Evolutionary conservation across 2,113 vertebrate genomes (phyloP).

Genomic region (Albula glossodonta): DNA sequence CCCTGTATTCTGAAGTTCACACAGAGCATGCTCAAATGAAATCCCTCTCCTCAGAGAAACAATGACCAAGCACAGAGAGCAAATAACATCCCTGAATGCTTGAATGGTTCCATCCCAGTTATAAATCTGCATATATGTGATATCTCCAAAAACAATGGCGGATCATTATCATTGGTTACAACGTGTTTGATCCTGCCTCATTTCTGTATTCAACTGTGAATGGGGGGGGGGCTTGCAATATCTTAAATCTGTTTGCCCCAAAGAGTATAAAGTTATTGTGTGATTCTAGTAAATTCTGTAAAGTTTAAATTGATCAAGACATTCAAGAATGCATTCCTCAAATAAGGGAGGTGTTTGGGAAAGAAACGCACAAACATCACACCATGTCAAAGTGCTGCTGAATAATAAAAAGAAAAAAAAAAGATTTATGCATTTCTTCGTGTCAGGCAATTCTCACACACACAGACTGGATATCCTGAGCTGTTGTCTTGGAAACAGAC

Average conservation of each 20-base stretch:
- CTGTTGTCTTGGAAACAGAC: constrained; percentile 31
- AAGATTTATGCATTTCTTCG: neutral
- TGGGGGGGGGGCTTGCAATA: neutral
- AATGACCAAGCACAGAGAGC: neutral
- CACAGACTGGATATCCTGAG: neutral
- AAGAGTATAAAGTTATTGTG: neutral
- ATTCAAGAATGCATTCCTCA: neutral
- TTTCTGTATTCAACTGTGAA: too few relatives aligned
- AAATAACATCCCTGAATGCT: neutral
- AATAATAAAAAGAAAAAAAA: neutral
- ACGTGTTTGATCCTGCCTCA: neutral
- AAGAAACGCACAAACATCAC: neutral
- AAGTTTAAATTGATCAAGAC: neutral
- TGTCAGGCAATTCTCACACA: neutral
- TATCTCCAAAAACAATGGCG: neutral
- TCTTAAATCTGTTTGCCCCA: neutral
- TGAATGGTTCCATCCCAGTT: neutral
- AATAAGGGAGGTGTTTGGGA: neutral
- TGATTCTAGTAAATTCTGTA: neutral
- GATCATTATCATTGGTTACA: neutral
- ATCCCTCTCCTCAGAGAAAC: neutral
- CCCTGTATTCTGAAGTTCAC: neutral
- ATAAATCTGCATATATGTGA: neutral
- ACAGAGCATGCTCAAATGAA: neutral
- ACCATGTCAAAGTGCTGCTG: neutral